phyloP scores from a whole-genome alignment of 1,140 invertebrate genomes.

The Drosophila kepulauana region DNA sequence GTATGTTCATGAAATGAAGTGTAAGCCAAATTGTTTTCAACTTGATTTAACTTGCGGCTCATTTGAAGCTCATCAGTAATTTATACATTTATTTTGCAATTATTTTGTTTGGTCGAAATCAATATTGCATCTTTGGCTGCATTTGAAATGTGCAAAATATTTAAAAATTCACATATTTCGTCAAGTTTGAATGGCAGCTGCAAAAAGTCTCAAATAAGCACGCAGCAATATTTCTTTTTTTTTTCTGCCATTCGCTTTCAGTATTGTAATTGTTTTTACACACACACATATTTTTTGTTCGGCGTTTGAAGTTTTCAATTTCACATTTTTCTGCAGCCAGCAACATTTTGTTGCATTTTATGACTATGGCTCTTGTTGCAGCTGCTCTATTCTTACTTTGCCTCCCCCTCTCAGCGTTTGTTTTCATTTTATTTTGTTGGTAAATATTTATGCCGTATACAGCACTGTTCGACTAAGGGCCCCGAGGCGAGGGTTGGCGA shows the following conservation, averaged over 20 bases:
- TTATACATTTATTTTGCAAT: not conserved
- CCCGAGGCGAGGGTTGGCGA: not conserved
- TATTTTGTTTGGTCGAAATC: slow-evolving; percentile 3
- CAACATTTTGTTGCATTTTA: slow-evolving; percentile 40
- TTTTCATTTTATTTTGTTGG: slow-evolving; percentile 41
- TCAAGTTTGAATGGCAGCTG: not conserved
- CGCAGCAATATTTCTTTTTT: slow-evolving; percentile 31
- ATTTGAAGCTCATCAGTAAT: not conserved
- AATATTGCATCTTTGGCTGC: not conserved
- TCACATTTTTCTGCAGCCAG: slow-evolving; percentile 26
- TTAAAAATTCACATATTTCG: not conserved
- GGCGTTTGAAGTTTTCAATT: slow-evolving; percentile 29
- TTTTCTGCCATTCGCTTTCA: not conserved
- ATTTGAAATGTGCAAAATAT: not conserved
- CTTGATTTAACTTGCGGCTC: not conserved
- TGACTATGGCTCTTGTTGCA: slow-evolving; percentile 10
- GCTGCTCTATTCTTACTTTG: not conserved
- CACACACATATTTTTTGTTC: not conserved
- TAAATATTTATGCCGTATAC: slow-evolving; percentile 48
- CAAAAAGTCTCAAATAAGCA: slow-evolving; percentile 50
- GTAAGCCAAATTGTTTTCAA: too few relatives aligned
- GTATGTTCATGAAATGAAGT: too few relatives aligned
- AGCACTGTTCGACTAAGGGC: slow-evolving; percentile 18
- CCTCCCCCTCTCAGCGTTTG: not conserved
- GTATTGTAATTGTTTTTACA: slow-evolving; percentile 21